Evolutionary conservation across 37 sponge, comb jelly and placozoan species (phyloP), one percentile per base, ranked within the genome.

Genomic region (Petrosia ficiformis): DNA sequence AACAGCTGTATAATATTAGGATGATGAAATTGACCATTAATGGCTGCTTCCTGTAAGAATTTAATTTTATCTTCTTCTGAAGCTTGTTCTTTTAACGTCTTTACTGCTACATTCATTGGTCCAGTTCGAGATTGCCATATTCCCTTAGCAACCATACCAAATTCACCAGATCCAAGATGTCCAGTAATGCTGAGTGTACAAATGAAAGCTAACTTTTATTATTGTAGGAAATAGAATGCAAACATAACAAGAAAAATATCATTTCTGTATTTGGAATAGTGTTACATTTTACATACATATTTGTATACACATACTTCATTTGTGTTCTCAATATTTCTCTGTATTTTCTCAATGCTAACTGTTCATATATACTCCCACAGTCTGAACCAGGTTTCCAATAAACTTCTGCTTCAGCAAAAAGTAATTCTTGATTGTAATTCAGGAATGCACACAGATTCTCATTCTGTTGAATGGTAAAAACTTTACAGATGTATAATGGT

Each of bases 1-100:
- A 82, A 48, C 31, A 88, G 60, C 30, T 54, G 82, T 44, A 88
- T 73, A 39, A 88, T 83, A 68, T 88, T 88, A 26, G 78, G 83
- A 44, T 88, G 83, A 25, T 40, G 33, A 42, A 88, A 88, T 79
- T 88, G 88, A 35, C 88, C 82, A 83, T 82, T 88, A 61, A 88
- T 88, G 78, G 88, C 88, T 68, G 76, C 88, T 63, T 88, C 88
- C 63, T 82, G 82, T 24, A 88, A 83, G 69, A 88, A 88, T 60
- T 71, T 72, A 44, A 88, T 54, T 36, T 42, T 88, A 48, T 78
- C 79, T 4, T 19, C 35, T 28, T 78, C 74, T 11, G 43, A 37
- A 5, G 66, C 42, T 1, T 65, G 54, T 39, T 57, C 16, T 25
- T 81, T 76, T 5, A 88, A 79, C 3, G 64, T 68, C 69, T 88